Percentiles rank a stretch among this genome's conserved stretches.
phyloP scores from a whole-genome alignment of 2,797 vertebrate genomes.

The Gephyroberyx darwinii region DNA sequence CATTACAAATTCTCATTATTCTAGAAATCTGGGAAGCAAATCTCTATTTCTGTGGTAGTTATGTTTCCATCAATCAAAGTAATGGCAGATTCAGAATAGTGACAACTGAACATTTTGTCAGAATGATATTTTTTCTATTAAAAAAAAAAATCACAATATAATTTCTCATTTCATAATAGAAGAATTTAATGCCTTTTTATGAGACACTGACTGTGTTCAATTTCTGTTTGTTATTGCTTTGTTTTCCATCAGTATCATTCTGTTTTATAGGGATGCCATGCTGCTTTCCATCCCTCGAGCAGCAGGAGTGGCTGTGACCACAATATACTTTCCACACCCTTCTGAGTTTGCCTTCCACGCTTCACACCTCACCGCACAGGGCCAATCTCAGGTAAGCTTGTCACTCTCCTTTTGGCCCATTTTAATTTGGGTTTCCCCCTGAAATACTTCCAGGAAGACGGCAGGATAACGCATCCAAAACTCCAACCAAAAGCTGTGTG shows the following conservation, averaged over 20 bases:
- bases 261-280: slow-evolving; percentile 23
- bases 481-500: slow-evolving; percentile 45
- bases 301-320: slow-evolving; percentile 21
- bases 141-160: background rate
- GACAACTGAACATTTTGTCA: slow-evolving; percentile 17
- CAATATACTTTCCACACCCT: slow-evolving; percentile 26
- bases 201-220: background rate
- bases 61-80: slow-evolving; percentile 64
- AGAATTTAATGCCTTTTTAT: no score
- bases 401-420: slow-evolving; percentile 33
- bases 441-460: slow-evolving; percentile 52
- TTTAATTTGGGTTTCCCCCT: slow-evolving; percentile 51
- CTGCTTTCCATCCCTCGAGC: slow-evolving; percentile 27
- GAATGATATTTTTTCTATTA: background rate
- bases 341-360: slow-evolving; percentile 30
- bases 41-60: slow-evolving; percentile 37
- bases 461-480: slow-evolving; percentile 36
- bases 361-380: slow-evolving; percentile 41
- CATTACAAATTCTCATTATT: slow-evolving; percentile 62
- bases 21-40: slow-evolving; percentile 48
- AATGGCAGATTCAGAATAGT: slow-evolving; percentile 14
- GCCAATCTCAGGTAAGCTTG: slow-evolving; percentile 57
- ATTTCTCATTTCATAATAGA: background rate
- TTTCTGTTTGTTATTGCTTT: background rate
- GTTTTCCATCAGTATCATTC: slow-evolving; percentile 13